Conservation (phyloP, 1,140 invertebrate genomes). For the Myzus persicae region DNA sequence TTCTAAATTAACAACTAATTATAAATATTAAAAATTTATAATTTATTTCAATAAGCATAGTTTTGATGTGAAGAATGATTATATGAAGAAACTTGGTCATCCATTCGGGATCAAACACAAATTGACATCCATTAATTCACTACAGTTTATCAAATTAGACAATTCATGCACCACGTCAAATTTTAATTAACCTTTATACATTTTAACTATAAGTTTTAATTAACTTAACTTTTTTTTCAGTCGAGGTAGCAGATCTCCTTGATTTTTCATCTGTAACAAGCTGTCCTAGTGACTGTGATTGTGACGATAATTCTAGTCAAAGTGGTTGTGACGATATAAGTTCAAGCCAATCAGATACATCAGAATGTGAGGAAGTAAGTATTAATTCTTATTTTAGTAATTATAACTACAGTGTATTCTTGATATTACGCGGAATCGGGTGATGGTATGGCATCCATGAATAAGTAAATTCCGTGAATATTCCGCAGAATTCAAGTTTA, state of each 20-base stretch:
- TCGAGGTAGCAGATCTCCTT: background rate
- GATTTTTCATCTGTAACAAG: slow-evolving; percentile 6
- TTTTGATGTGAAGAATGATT: background rate
- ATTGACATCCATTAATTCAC: background rate
- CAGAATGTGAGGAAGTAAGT: slow-evolving; percentile 27
- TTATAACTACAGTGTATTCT: background rate
- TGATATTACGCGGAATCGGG: no score
- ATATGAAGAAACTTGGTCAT: slow-evolving; percentile 6
- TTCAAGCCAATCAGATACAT: background rate
- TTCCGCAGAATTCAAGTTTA: no score
- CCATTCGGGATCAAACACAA: background rate
- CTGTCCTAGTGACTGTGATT: background rate
- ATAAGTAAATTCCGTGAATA: no score
- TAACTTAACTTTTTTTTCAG: slow-evolving; percentile 5
- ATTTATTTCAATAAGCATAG: background rate
- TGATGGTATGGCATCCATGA: no score
- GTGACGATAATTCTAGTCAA: background rate
- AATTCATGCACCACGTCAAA: background rate
- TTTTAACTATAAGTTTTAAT: background rate
- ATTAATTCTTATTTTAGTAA: background rate
- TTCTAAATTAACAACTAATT: background rate
- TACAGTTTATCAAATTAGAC: background rate
- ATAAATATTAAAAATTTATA: slow-evolving; percentile 11
- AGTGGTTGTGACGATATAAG: background rate
- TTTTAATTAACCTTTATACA: background rate